phyloP scores from a whole-genome alignment of 2,888 invertebrate genomes.

The Thymelicus acteon region DNA sequence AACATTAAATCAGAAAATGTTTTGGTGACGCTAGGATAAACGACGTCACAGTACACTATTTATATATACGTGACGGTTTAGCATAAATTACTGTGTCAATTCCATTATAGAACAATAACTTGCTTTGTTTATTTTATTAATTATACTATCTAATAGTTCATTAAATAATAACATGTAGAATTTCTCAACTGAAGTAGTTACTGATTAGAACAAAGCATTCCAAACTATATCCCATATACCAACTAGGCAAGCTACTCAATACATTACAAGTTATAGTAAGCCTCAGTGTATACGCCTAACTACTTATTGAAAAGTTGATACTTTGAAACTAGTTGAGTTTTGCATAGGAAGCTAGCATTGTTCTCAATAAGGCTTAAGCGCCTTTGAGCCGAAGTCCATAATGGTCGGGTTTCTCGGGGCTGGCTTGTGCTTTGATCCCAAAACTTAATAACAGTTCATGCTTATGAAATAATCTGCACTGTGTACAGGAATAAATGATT shows the following conservation, averaged over 20 bases:
- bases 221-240: neutral
- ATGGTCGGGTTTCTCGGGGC: constrained; percentile 37
- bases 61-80: too few species aligned
- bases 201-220: neutral
- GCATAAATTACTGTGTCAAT: too few species aligned
- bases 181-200: neutral
- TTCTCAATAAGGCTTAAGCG: constrained; percentile 61
- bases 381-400: constrained; percentile 42
- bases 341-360: constrained; percentile 56
- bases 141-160: too few species aligned
- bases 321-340: constrained; percentile 51
- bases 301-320: constrained; percentile 56
- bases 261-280: constrained; percentile 32
- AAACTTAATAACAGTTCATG: constrained; percentile 26
- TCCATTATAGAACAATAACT: too few species aligned
- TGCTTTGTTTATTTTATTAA: too few species aligned
- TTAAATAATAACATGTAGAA: too few species aligned
- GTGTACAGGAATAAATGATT: too few species aligned
- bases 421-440: constrained; percentile 32
- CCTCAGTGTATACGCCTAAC: constrained; percentile 40
- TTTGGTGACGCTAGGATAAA: too few species aligned
- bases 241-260: neutral
- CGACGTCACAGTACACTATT: too few species aligned
- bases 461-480: neutral
- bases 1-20: too few species aligned